Conservation (phyloP, 2,113 vertebrate species). For the Ameiurus melas region DNA sequence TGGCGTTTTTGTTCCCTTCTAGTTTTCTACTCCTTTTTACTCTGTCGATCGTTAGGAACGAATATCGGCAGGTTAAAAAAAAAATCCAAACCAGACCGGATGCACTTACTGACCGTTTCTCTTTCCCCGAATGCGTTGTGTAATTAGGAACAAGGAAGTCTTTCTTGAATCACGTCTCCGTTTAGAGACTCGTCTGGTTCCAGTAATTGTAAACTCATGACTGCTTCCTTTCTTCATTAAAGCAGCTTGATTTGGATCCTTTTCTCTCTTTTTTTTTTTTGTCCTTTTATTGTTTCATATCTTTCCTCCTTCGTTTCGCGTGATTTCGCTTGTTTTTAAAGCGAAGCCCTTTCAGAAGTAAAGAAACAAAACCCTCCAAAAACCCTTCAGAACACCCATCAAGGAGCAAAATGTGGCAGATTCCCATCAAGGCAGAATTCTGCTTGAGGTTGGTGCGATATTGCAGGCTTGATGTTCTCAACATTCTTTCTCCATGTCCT, state of each 20-base stretch:
- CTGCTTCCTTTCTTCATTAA: conserved; percentile 45
- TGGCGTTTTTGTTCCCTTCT: conserved; percentile 7
- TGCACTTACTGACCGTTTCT: conserved; percentile 20
- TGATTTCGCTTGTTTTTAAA: too few relatives aligned
- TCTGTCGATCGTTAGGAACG: conserved; percentile 16
- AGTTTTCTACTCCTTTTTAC: conserved; percentile 47
- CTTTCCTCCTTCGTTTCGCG: too few relatives aligned
- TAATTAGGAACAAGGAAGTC: not conserved
- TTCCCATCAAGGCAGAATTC: too few relatives aligned
- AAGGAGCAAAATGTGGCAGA: too few relatives aligned
- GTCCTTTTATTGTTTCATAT: not conserved
- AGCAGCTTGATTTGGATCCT: conserved; percentile 31
- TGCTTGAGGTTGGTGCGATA: too few relatives aligned
- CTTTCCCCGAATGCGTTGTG: not conserved
- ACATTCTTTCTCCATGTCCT: not conserved
- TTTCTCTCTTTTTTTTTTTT: not conserved
- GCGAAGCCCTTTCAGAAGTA: too few relatives aligned
- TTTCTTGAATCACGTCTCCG: not conserved
- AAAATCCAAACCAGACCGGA: not conserved
- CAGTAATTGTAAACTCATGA: not conserved
- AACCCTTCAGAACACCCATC: too few relatives aligned
- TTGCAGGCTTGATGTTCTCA: not conserved
- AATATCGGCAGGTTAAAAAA: conserved; percentile 2
- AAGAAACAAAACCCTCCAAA: too few relatives aligned
- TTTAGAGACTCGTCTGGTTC: not conserved